These are phyloP conservation scores for Chrysaora quinquecirrha DNA, from an alignment of 30 jellyfish, hydroid and myxozoan genomes.

Conservation along the genomic window DNA sequence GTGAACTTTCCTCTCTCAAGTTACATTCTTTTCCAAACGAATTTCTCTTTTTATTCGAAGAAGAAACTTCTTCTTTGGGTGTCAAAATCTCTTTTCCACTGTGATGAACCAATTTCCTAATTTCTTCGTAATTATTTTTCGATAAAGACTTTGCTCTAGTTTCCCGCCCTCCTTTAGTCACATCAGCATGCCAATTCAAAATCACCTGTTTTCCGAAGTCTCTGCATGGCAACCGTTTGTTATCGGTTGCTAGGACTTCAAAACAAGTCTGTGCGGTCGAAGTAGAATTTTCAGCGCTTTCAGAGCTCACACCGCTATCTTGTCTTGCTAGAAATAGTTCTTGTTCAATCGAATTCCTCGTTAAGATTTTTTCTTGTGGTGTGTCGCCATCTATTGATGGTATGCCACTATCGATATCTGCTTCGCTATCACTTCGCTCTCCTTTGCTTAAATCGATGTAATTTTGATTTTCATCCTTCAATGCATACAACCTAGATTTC, in stretches of 20 bases:
- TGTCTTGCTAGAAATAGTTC: conserved; percentile 26
- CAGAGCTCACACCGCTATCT: conserved; percentile 67
- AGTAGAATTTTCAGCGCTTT: conserved; percentile 42
- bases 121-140: neutral
- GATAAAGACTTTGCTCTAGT: neutral
- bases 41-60: neutral
- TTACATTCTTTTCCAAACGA: conserved; percentile 3
- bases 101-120: neutral
- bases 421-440: conserved; percentile 27
- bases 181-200: conserved; percentile 32
- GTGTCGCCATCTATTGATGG: conserved; percentile 73
- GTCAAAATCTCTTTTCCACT: neutral
- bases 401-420: conserved; percentile 73
- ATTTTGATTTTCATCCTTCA: conserved; percentile 32
- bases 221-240: conserved; percentile 57
- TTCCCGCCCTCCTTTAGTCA: neutral
- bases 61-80: neutral
- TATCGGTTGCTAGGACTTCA: conserved; percentile 46
- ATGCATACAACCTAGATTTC: conserved; percentile 55
- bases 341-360: neutral
- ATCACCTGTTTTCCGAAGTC: conserved; percentile 39
- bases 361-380: conserved; percentile 15
- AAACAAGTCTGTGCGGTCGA: conserved; percentile 20
- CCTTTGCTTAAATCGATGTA: conserved; percentile 13
- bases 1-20: neutral